A percentile compares a stretch with the other conserved stretches of the same genome.
phyloP scores from a whole-genome alignment of 1,140 invertebrate species.

The Drosophila prosaltans region DNA sequence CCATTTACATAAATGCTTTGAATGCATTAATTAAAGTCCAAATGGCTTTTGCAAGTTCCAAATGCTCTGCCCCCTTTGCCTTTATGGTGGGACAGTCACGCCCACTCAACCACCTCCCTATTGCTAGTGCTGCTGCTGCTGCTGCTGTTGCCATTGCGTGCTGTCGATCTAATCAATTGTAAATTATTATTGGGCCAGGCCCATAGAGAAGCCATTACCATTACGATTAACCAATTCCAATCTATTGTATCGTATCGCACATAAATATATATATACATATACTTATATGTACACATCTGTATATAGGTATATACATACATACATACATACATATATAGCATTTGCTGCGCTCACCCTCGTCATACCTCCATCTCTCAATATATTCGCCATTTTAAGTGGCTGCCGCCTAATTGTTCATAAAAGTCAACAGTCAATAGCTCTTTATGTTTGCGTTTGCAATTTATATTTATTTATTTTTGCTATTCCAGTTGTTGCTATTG shows the following conservation, averaged over 20 bases:
- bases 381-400: conserved; percentile 75
- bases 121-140: neutral
- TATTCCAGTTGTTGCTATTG: conserved; percentile 39
- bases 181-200: conserved; percentile 78
- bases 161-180: conserved; percentile 79
- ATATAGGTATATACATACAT: conserved; percentile 38
- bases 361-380: conserved; percentile 60
- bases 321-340: conserved; percentile 36
- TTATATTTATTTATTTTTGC: conserved; percentile 78
- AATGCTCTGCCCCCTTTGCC: conserved; percentile 46
- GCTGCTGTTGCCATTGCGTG: conserved; percentile 36
- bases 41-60: conserved; percentile 54
- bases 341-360: conserved; percentile 32
- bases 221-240: conserved; percentile 58
- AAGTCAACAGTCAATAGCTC: conserved; percentile 82
- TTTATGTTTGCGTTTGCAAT: conserved; percentile 80
- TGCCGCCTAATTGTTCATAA: conserved; percentile 81
- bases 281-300: conserved; percentile 27
- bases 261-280: conserved; percentile 23
- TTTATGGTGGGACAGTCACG: conserved; percentile 3
- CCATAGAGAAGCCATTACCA: conserved; percentile 75
- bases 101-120: conserved; percentile 12
- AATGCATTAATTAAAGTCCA: conserved; percentile 83
- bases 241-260: conserved; percentile 21
- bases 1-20: conserved; percentile 82